Base-by-base conservation (phyloP, 2,113 vertebrate species). In the Rhea americana region DNA sequence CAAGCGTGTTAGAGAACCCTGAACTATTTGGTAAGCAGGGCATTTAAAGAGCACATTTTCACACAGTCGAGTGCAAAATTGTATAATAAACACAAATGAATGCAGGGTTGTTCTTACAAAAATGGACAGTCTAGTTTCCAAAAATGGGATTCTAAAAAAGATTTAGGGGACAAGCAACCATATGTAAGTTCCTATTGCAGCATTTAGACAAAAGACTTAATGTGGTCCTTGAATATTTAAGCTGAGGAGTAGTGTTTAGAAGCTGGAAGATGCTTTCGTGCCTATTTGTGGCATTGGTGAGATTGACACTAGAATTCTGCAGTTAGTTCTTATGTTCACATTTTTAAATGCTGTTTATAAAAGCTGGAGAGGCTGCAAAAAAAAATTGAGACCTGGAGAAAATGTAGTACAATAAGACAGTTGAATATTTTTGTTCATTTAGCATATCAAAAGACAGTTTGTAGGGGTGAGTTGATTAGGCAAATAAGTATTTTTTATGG, bases 301-400 rank as follows among this genome's bases (percentile, higher is more conserved):
- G 76, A 48, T 48, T 61, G 66, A n/a, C 25, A 30, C 17, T 35
- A 25, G 51, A 89, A 65, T 61, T 18, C 21, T 73, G 22, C 51
- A 61, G 45, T 65, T 1, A 0, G 28, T 59, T 82, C 30, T 85
- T 45, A 56, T 1, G 1, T 45, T 56, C 11, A 2, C 37, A 9
- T 63, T 75, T 95, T 84, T 56, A 15, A 45, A 58, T 1, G 2
- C 28, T 48, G 32, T 59, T 82, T 61, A 66, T 26, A 73, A 86
- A 88, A 93, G 48, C 1, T 30, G 39, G 20, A 67, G 51, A 39
- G 7, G 11, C 8, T 66, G 51, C 12, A 65, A 82, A 89, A 87
- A 11, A 63, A 51, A 61, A 84, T 35, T n/a, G 72, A 20, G 25
- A 68, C 4, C 6, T 78, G 41, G 21, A 78, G 12, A 82, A 93